phyloP scores from a whole-genome alignment of 2,113 vertebrate species.

The Lophochroa leadbeateri region DNA sequence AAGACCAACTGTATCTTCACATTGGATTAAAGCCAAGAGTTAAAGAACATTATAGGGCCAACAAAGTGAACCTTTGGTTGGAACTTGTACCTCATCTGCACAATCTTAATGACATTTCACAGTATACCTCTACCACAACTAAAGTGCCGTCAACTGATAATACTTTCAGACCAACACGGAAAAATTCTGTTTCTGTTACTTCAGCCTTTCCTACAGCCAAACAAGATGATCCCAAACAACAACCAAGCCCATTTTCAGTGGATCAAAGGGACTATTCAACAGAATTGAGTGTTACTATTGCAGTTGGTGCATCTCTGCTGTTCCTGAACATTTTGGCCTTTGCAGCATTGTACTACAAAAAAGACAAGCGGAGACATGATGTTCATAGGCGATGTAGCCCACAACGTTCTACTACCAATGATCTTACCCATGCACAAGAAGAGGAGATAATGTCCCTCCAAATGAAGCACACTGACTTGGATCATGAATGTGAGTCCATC shows the following conservation, averaged over 20 bases:
- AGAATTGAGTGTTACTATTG: conserved; percentile 95
- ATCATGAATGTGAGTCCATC: conserved; percentile 95
- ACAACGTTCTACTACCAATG: conserved; percentile 89
- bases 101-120: conserved; percentile 96
- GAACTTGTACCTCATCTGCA: conserved; percentile 98
- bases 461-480: conserved; percentile 98
- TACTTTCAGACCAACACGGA: conserved; percentile 91
- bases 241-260: conserved; percentile 87
- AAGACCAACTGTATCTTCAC: conserved; percentile 97
- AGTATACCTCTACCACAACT: conserved; percentile 96
- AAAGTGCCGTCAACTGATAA: conserved; percentile 94
- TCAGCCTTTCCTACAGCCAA: conserved; percentile 93
- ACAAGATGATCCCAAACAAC: conserved; percentile 92
- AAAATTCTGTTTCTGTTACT: conserved; percentile 88
- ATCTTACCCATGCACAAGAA: conserved; percentile 96
- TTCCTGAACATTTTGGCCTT: conserved; percentile 98
- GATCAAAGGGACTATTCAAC: conserved; percentile 98
- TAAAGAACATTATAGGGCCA: conserved; percentile 97
- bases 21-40: conserved; percentile 97
- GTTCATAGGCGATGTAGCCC: conserved; percentile 96
- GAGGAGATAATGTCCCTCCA: conserved; percentile 99
- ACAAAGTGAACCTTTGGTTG: conserved; percentile 98
- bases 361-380: conserved; percentile 96
- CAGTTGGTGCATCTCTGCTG: conserved; percentile 93
- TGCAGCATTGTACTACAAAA: conserved; percentile 97